phyloP scores from a whole-genome alignment of 2,797 vertebrate species.

The Hozukius guyotensis region DNA sequence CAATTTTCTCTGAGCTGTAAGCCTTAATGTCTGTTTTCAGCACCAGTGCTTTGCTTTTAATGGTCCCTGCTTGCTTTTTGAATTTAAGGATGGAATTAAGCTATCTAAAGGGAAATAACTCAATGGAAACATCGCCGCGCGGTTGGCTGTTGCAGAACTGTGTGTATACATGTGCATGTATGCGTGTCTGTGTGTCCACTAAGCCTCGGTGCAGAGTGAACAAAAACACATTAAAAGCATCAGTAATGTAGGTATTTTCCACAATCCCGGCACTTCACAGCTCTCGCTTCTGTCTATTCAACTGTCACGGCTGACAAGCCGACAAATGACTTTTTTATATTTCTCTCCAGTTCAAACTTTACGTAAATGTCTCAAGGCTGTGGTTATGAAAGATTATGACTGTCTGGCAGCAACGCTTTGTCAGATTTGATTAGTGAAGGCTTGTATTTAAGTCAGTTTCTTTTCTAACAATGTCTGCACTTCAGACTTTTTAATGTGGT shows the following conservation, averaged over 20 bases:
- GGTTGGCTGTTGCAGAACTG: conserved; percentile 9
- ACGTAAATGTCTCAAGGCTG: conserved; percentile 47
- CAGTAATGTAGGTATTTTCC: conserved; percentile 30
- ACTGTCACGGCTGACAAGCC: conserved; percentile 36
- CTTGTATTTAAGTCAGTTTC: not conserved
- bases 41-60: conserved; percentile 68
- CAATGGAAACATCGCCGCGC: conserved; percentile 44
- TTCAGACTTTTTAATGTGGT: not conserved
- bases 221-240: conserved; percentile 33
- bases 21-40: conserved; percentile 73
- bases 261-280: conserved; percentile 15
- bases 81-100: conserved; percentile 69
- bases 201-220: conserved; percentile 37
- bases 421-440: conserved; percentile 15
- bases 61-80: conserved; percentile 59
- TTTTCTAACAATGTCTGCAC: not conserved
- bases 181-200: conserved; percentile 1
- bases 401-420: conserved; percentile 16
- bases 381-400: conserved; percentile 34
- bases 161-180: not conserved
- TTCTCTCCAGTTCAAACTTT: conserved; percentile 27
- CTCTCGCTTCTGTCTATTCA: conserved; percentile 35
- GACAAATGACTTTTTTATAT: conserved; percentile 45
- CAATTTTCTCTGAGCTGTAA: conserved; percentile 71
- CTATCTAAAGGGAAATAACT: conserved; percentile 59